These are phyloP conservation scores for Bos indicus DNA, from an alignment of 2,113 vertebrate species.

Conservation along the genomic window DNA sequence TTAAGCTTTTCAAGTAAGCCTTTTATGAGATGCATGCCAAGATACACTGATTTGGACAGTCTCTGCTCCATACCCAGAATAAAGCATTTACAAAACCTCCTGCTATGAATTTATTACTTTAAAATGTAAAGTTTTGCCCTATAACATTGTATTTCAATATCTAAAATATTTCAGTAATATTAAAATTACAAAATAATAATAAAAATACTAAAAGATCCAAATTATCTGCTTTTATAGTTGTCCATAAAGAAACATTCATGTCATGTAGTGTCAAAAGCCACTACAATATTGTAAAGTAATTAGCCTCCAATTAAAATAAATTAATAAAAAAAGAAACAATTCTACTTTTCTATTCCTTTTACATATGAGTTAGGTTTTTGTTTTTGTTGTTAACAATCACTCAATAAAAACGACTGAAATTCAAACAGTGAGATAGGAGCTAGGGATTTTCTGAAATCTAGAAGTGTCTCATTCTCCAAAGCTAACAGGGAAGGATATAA, in stretches of 20 bases:
- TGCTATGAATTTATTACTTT: background rate
- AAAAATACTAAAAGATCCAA: background rate
- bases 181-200: background rate
- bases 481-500: background rate
- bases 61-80: background rate
- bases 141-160: background rate
- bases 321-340: background rate
- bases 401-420: background rate
- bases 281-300: background rate
- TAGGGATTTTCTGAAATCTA: background rate
- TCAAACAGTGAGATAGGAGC: background rate
- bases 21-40: conserved; percentile 25
- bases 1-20: background rate
- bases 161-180: background rate
- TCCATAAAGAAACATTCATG: background rate
- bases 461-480: background rate
- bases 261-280: background rate
- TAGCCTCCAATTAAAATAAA: background rate
- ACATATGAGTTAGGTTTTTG: background rate
- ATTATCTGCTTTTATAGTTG: background rate
- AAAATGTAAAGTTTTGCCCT: background rate
- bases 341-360: background rate
- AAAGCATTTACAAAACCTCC: background rate
- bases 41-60: background rate
- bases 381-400: background rate